A percentile compares a stretch with the other conserved stretches of the same genome.
Conservation (phyloP, 2,888 invertebrate genomes). For the Anoplius nigerrimus region DNA sequence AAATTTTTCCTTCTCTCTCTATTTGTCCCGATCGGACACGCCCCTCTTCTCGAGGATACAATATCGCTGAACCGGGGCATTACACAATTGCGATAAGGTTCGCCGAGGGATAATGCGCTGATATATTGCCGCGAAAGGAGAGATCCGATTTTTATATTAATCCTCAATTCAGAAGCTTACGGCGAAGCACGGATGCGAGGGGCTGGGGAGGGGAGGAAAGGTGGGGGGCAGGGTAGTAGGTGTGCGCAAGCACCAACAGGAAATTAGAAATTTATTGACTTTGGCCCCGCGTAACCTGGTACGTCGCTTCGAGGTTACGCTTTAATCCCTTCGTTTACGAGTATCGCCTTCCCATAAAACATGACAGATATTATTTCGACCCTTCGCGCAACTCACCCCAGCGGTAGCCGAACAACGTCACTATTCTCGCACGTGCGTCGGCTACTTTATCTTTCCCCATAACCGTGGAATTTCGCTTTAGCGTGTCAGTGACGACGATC, state of each 20-base stretch:
- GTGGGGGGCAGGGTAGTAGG: too few species aligned
- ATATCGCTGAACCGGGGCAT: slow-evolving; percentile 1
- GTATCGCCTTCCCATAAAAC: slow-evolving; percentile 33
- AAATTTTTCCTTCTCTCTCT: too few species aligned
- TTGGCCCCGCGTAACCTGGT: slow-evolving; percentile 19
- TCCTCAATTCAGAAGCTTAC: slow-evolving; percentile 37
- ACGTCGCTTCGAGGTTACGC: slow-evolving; percentile 28
- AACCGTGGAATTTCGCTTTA: too few species aligned
- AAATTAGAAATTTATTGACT: slow-evolving; percentile 57
- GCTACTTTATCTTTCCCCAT: too few species aligned
- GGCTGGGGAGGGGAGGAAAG: too few species aligned
- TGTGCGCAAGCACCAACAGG: slow-evolving; percentile 33
- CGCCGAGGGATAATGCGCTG: slow-evolving; percentile 39
- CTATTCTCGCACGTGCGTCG: slow-evolving; percentile 5
- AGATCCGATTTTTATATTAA: slow-evolving; percentile 49
- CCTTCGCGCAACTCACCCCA: not conserved
- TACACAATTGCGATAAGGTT: slow-evolving; percentile 28
- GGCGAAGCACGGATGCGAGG: slow-evolving; percentile 12
- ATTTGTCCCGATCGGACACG: too few species aligned
- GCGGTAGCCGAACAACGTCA: slow-evolving; percentile 4
- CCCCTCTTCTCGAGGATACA: not conserved
- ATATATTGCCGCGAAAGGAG: slow-evolving; percentile 28
- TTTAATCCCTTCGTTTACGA: slow-evolving; percentile 46
- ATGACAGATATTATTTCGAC: slow-evolving; percentile 14
- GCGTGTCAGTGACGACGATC: too few species aligned